Base-by-base conservation (phyloP, 2,113 vertebrate genomes). In the Sigmodon hispidus region DNA sequence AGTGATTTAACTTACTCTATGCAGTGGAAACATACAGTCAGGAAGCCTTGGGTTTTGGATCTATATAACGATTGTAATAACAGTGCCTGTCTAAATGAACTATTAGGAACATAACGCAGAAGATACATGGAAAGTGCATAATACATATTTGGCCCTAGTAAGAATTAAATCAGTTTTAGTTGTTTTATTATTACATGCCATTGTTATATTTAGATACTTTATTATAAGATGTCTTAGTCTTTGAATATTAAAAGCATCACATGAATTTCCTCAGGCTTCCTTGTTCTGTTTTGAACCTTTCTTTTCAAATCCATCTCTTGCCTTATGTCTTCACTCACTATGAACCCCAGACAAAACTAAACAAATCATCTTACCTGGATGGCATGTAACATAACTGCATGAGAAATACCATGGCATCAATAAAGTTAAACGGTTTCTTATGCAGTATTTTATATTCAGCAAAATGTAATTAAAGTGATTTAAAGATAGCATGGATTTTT, bases 401-500 rank as follows among this genome's bases (percentile, higher is more conserved):
- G 52, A 52, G 88, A 97, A 96, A 94, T 57, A 87, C 45, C 73
- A 40, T 4, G 10, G 83, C 52, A 83, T 90, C 87, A 92, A 69
- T 90, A 93, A 96, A 97, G 59, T 93, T 92, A 96, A 97, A 87
- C 40, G 48, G 50, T 91, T 92, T 92, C 88, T 96, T 93, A 86
- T 24, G 73, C 55, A 85, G 76, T 67, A 65, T 73, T 96, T 87
- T 88, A 84, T 61, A 92, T 5, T 85, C 70, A 92, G 76, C n/a
- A 96, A 96, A 96, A 94, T 96, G 89, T 94, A 96, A 96, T 96
- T 97, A 96, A 96, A 97, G 65, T 97, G 88, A 97, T 97, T 96
- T 96, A 97, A 97, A 96, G 91, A 92, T 55, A 93, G 63, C 43
- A 40, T 55, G 43, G 21, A 85, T 96, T 97, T 96, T 96, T 96